Evolutionary conservation across 2,888 invertebrate species (phyloP), one percentile per base, ranked within the genome.

Genomic region (Cerastis leucographa): DNA sequence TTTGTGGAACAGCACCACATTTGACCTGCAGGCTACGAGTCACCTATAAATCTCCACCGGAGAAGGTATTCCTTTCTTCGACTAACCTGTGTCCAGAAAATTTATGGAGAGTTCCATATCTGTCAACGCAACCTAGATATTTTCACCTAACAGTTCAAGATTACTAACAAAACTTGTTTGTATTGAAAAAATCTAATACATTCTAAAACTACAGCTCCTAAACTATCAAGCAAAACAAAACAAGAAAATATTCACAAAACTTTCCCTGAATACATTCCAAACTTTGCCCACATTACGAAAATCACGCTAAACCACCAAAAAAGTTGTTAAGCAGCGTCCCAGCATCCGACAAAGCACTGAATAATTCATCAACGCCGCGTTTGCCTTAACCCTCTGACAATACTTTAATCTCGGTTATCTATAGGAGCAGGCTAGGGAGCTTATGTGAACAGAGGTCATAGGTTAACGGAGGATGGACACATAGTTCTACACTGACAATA

Each of bases 341-440:
- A 75, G 42, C n/a, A 44, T 69, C 56, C 29, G 29, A 67, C 51
- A 68, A 68, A 79, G 61, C 70, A 22, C 64, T 89, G 87, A 85
- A 87, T 87, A 62, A 89, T 89, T 87, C 87, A 87, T 78, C 51
- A 64, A 69, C 6, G 40, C 71, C 51, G 74, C 72, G 19, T 77
- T 71, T 64, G 70, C 69, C 56, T 77, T 62, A 62, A 51, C 62
- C 49, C 65, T 42, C 49, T 65, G 61, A 80, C 86, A 87, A 88
- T 87, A 88, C 87, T 82, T 78, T 84, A 89, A 87, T 89, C 81
- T 67, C 66, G 7, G 79, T 74, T 85, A 89, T 87, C 89, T 87
- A 40, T 65, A 74, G 68, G 59, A 62, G 74, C 87, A 81, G 71
- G 67, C 75, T 44, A 25, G 70, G 22, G 62, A 25, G 74, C 74